Base-by-base conservation (phyloP, 2,113 vertebrate species). In the Nothocercus julius region DNA sequence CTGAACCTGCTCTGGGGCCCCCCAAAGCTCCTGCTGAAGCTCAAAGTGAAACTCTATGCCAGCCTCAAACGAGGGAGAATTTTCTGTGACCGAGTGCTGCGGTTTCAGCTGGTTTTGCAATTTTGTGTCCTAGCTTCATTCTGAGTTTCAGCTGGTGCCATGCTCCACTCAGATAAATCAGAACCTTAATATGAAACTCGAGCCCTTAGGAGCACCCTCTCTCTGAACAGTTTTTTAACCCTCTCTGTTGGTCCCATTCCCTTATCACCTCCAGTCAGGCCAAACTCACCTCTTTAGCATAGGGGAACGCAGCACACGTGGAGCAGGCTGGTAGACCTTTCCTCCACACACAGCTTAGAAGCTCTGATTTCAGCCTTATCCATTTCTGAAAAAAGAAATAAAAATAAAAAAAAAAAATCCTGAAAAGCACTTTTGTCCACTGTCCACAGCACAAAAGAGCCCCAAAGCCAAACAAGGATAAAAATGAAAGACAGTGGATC, bases 91-190 rank as follows among this genome's bases (percentile, higher is more conserved):
- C 80, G 77, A 8, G 22, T 92, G 87, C 90, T 97, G 95, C 93
- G 92, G 95, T 96, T 97, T 92, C 92, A 74, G 86, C 88, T 95
- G 96, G 86, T 94, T 97, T 96, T 96, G 96, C 89, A 96, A 97
- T 97, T 92, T 92, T 89, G 70, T 93, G 93, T 96, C 96, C 92
- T 89, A 96, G 86, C 96, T 96, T 96, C 59, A 0, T 92, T 96
- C 78, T 96, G 93, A 94, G 76, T 95, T 95, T 96, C 90, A 92
- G 74, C 89, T 77, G 81, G 76, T 96, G 93, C 92, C 94, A 89
- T 67, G 90, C 81, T 92, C 45, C 77, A 63, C 54, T 91, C 70
- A 89, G 93, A 90, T 92, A 92, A 96, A 94, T 79, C 90, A 86
- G 77, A 96, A 79, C 67, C 66, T 81, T 89, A 89, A 93, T 90